phyloP scores from a whole-genome alignment of 2,113 vertebrate genomes.

The Rhizomys pruinosus region DNA sequence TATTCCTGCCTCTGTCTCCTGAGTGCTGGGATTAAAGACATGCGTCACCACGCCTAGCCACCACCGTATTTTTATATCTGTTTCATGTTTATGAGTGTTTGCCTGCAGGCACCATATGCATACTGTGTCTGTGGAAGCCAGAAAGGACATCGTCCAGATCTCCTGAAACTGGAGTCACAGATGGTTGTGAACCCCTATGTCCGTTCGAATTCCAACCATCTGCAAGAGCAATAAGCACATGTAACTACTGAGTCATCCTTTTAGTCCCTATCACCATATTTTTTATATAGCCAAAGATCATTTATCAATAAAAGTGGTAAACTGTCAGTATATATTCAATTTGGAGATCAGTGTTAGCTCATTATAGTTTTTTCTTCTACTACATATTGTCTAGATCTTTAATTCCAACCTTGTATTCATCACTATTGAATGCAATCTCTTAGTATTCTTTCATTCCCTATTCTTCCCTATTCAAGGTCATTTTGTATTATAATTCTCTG shows the following conservation, averaged over 20 bases:
- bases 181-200: background rate
- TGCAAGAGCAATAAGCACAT: background rate
- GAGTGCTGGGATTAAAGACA: too few species aligned
- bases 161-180: background rate
- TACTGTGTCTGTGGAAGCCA: background rate
- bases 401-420: constrained; percentile 25
- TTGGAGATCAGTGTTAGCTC: background rate
- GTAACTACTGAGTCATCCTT: background rate
- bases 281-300: background rate
- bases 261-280: background rate
- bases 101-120: too few species aligned
- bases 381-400: background rate
- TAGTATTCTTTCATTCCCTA: background rate
- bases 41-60: too few species aligned
- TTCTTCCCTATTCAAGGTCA: constrained; percentile 54
- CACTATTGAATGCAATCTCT: constrained; percentile 23
- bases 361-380: background rate
- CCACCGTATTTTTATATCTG: background rate
- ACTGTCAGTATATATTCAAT: background rate
- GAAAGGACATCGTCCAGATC: background rate
- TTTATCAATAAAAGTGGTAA: constrained; percentile 40
- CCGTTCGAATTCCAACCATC: too few species aligned
- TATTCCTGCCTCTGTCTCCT: too few species aligned
- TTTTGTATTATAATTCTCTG: constrained; percentile 67
- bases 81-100: background rate